phyloP scores from a whole-genome alignment of 2,797 vertebrate species.

The Coregonus suidteri region DNA sequence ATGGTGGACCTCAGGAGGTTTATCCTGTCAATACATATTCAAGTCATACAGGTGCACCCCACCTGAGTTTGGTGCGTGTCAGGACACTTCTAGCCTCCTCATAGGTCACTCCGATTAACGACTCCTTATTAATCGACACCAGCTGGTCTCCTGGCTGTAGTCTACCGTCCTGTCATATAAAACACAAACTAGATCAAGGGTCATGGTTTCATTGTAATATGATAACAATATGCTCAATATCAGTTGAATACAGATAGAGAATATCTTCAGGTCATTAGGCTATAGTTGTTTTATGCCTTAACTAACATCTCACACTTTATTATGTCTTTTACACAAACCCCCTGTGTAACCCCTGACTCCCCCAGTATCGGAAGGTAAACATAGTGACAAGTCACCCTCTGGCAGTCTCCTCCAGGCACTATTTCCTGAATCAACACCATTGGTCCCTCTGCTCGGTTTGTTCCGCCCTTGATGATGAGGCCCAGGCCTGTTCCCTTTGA shows the following conservation, averaged over 20 bases:
- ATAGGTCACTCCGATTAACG: constrained; percentile 87
- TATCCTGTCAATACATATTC: constrained; percentile 21
- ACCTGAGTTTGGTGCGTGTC: constrained; percentile 84
- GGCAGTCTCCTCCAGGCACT: constrained; percentile 88
- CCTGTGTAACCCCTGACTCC: background rate
- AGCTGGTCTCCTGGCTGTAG: constrained; percentile 90
- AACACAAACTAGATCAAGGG: too few species aligned
- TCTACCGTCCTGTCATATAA: constrained; percentile 83
- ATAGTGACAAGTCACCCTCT: constrained; percentile 79
- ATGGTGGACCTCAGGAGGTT: background rate
- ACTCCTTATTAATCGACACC: constrained; percentile 92
- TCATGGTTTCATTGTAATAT: too few species aligned
- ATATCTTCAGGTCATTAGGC: too few species aligned
- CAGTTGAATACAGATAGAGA: background rate
- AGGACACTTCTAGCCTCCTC: constrained; percentile 90
- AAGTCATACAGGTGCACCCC: background rate
- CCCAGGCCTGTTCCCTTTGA: constrained; percentile 86
- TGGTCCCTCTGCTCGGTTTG: constrained; percentile 87
- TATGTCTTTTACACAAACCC: background rate
- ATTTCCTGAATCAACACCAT: constrained; percentile 92
- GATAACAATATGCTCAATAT: too few species aligned
- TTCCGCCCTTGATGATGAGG: constrained; percentile 86
- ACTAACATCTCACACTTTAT: background rate
- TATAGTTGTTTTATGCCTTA: too few species aligned
- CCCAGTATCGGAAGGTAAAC: background rate